Base-by-base conservation (phyloP, 2,113 vertebrate species). In the Bos javanicus region DNA sequence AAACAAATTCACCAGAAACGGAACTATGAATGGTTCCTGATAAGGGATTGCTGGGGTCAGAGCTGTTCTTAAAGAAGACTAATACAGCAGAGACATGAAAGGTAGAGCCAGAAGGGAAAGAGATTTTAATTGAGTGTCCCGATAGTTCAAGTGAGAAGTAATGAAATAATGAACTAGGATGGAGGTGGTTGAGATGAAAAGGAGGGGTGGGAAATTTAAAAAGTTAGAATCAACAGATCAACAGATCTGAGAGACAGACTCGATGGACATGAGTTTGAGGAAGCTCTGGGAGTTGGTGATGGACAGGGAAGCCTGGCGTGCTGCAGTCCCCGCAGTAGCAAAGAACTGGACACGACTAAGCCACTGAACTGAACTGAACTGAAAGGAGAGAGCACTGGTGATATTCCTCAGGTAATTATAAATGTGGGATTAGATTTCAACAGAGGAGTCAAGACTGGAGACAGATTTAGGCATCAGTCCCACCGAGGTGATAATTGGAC, bases 401-500 rank as follows among this genome's bases (percentile, higher is more conserved):
- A 36, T 80, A 36, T 43, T 86, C 33, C 46, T 36, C 62, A 87
- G 78, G 62, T 78, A 48, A 60, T 80, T 85, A 64, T 7, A 91
- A 39, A 80, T 33, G 25, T 13, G 7, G 91, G 80, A 80, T 89
- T 85, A 43, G 91, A 48, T 94, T 92, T 92, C 85, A 95, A 94
- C 71, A 93, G 50, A 76, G 36, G 28, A 97, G 94, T 93, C 88
- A 92, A 91, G 39, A 52, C 87, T 85, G 71, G 82, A 91, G 59
- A 87, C 59, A 92, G 81, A 96, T 57, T 57, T 59, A 86, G 81
- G 82, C 86, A 74, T 71, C 89, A 25, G 95, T 94, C 93, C 95
- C 56, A 86, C 71, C 28, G 57, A 98, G 94, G 95, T 94, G 97
- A 89, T 97, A 97, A 97, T 67, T 97, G 91, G 91, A 94, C 56